Percentiles rank a stretch among this genome's conserved stretches.
Evolutionary conservation across 2,797 vertebrate species (phyloP).

Genomic region (Echiichthys vipera): DNA sequence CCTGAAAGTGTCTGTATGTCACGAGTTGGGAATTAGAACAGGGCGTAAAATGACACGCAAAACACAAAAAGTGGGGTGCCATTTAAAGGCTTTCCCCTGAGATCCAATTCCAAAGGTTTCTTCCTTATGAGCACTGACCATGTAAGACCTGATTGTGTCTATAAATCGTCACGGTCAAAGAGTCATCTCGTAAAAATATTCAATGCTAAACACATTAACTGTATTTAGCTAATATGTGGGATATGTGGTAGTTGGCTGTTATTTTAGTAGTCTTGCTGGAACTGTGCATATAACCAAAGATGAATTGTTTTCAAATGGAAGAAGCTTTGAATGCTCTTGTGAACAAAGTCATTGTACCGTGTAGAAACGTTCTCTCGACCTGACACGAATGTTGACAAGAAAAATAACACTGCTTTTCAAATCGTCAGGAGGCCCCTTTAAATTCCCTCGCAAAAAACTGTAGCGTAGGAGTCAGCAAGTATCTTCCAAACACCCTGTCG

Average conservation of each 20-base stretch:
- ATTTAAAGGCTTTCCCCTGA: too few species aligned
- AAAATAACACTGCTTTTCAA: constrained; percentile 8
- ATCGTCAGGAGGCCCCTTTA: constrained; percentile 13
- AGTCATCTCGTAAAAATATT: neutral
- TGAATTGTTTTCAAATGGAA: neutral
- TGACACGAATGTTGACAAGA: neutral
- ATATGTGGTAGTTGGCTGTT: neutral
- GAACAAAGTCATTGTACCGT: neutral
- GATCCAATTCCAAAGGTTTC: too few species aligned
- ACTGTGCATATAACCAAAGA: neutral
- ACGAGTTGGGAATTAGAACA: too few species aligned
- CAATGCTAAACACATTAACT: neutral
- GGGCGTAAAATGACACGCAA: too few species aligned
- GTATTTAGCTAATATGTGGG: neutral
- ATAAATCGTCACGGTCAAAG: too few species aligned
- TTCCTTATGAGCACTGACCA: neutral
- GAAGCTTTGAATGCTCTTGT: neutral
- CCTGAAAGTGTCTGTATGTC: too few species aligned
- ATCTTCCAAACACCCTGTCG: neutral
- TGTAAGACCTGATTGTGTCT: neutral
- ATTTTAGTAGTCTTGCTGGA: neutral
- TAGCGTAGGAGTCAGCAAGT: neutral
- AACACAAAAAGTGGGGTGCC: too few species aligned
- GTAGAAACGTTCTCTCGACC: neutral
- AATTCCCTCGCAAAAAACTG: constrained; percentile 16